phyloP scores from a whole-genome alignment of 2,888 invertebrate species.

The Crematogaster levior region DNA sequence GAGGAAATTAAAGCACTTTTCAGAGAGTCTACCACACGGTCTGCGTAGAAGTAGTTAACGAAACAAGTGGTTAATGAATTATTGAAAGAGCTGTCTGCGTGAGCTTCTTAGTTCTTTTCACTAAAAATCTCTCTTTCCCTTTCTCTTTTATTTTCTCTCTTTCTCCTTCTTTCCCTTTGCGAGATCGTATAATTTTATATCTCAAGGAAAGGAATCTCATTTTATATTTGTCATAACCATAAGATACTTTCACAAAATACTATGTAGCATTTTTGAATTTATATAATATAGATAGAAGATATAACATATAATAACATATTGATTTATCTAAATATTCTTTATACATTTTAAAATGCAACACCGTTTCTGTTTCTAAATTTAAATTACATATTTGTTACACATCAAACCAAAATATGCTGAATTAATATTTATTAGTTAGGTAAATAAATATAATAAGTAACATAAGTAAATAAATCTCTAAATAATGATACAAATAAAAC shows the following conservation, averaged over 20 bases:
- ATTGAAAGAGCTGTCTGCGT: conserved; percentile 65
- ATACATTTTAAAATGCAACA: background rate
- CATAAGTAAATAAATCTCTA: background rate
- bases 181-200: conserved; percentile 30
- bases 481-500: background rate
- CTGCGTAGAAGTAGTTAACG: conserved; percentile 59
- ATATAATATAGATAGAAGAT: conserved; percentile 10
- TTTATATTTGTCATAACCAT: conserved; percentile 3
- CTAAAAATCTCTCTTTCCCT: conserved; percentile 22
- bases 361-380: background rate
- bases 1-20: conserved; percentile 62
- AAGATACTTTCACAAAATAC: background rate
- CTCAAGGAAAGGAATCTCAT: conserved; percentile 4
- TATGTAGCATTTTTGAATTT: background rate
- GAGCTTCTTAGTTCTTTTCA: conserved; percentile 55
- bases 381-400: background rate
- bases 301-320: background rate
- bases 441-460: too few relatives aligned
- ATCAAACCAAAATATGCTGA: background rate
- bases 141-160: background rate
- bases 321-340: background rate
- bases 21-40: conserved; percentile 57
- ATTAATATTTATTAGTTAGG: background rate
- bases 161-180: background rate
- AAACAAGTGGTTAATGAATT: conserved; percentile 75